phyloP scores from a whole-genome alignment of 2,113 vertebrate genomes.

The Ondatra zibethicus region DNA sequence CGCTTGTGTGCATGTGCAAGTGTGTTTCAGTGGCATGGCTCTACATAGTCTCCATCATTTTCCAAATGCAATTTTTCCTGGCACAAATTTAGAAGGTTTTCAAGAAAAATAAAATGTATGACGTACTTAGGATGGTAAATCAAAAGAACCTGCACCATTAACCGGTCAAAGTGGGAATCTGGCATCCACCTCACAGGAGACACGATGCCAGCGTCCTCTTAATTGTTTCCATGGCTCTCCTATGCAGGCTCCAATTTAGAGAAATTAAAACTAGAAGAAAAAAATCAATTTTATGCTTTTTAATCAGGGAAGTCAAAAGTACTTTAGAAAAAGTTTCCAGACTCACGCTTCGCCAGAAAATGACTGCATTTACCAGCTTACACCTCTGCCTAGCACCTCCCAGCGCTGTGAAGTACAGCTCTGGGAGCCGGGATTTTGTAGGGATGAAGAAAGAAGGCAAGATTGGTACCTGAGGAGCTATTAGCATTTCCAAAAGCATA shows the following conservation, averaged over 20 bases:
- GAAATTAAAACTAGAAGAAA: conserved; percentile 8
- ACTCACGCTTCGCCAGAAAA: conserved; percentile 55
- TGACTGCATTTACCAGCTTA: conserved; percentile 55
- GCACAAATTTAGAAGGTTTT: not conserved
- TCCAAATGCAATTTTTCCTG: not conserved
- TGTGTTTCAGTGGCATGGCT: not conserved
- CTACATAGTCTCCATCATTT: not conserved
- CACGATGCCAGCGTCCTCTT: not conserved
- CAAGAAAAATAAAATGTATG: not conserved
- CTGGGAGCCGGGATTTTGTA: not conserved
- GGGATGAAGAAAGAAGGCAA: conserved; percentile 43
- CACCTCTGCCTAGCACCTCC: not conserved
- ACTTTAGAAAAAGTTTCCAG: conserved; percentile 25
- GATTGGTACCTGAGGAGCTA: conserved; percentile 63
- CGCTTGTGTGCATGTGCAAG: not conserved
- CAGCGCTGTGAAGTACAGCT: not conserved
- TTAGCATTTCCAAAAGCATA: conserved; percentile 74
- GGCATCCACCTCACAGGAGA: not conserved
- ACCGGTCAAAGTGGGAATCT: not conserved
- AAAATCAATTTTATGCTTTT: conserved; percentile 16
- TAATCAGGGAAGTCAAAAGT: conserved; percentile 40
- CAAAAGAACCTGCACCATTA: conserved; percentile 4
- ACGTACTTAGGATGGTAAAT: not conserved
- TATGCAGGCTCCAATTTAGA: not conserved
- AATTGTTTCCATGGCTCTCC: not conserved